Evolutionary conservation across 2,797 vertebrate species (phyloP).

Genomic region (Crocidura indochinensis): DNA sequence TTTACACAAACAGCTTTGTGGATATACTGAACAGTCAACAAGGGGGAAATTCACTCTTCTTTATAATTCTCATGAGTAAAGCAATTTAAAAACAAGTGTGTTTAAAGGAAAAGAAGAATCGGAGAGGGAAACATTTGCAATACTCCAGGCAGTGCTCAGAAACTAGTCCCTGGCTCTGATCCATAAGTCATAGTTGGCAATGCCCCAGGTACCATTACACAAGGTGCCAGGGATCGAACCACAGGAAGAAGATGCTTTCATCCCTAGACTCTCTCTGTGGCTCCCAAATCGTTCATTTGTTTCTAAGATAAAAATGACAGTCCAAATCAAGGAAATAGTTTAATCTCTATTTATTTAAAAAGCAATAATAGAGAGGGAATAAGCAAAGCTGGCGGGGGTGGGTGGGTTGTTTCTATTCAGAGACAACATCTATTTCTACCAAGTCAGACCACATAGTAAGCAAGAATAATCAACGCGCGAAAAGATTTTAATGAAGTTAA

Average conservation of each 20-base stretch:
- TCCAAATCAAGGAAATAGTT: constrained; percentile 32
- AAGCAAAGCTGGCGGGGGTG: neutral
- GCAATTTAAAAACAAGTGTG: neutral
- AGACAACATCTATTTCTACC: neutral
- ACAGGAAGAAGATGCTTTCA: too few relatives aligned
- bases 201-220: too few relatives aligned
- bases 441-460: neutral
- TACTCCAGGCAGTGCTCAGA: too few relatives aligned
- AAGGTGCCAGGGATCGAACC: too few relatives aligned
- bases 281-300: too few relatives aligned
- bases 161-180: too few relatives aligned
- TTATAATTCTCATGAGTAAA: neutral
- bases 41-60: neutral
- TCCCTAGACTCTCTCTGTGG: too few relatives aligned
- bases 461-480: neutral
- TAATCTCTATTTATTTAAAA: constrained; percentile 35
- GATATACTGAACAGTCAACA: neutral
- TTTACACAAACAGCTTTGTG: neutral
- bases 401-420: neutral
- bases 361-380: neutral
- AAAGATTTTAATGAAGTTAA: constrained; percentile 69
- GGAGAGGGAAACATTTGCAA: too few relatives aligned
- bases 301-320: neutral
- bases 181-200: too few relatives aligned
- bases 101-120: constrained; percentile 8